Evolutionary conservation across 1,140 invertebrate species (phyloP).

Genomic region (Leptopilina clavipes): DNA sequence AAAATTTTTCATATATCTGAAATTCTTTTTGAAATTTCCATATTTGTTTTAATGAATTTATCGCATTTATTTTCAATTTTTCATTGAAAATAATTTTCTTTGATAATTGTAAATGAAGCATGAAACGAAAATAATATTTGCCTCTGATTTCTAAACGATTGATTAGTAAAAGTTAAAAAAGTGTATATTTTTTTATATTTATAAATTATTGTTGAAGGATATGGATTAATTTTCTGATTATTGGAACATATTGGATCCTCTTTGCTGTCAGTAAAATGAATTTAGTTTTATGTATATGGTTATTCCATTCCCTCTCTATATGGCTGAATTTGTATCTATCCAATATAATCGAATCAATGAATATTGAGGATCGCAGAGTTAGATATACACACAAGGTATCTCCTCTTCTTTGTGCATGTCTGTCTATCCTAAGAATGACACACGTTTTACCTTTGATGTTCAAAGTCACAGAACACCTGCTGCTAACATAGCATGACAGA

Average conservation of each 20-base stretch:
- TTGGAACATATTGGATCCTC: neutral
- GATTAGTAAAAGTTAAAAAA: neutral
- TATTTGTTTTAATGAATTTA: too few relatives aligned
- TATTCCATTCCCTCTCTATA: slow-evolving; percentile 13
- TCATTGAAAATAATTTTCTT: too few relatives aligned
- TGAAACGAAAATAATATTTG: too few relatives aligned
- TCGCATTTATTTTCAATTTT: too few relatives aligned
- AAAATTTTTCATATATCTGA: neutral
- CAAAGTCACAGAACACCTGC: slow-evolving; percentile 21
- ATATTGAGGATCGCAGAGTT: slow-evolving; percentile 25
- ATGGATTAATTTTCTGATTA: slow-evolving; percentile 25
- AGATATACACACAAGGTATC: slow-evolving; percentile 6
- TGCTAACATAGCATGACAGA: slow-evolving; percentile 1
- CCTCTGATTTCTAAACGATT: neutral
- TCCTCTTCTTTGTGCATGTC: neutral
- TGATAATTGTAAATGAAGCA: too few relatives aligned
- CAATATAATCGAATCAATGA: slow-evolving; percentile 31
- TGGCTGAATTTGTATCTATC: neutral
- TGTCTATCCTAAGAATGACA: slow-evolving; percentile 29
- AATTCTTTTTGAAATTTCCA: too few relatives aligned
- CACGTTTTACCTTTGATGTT: slow-evolving; percentile 28
- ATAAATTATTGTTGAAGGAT: neutral
- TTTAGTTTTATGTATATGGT: slow-evolving; percentile 2
- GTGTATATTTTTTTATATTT: neutral
- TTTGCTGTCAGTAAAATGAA: slow-evolving; percentile 31